Evolutionary conservation across 2,113 vertebrate species (phyloP).

Genomic region (Lathamus discolor): DNA sequence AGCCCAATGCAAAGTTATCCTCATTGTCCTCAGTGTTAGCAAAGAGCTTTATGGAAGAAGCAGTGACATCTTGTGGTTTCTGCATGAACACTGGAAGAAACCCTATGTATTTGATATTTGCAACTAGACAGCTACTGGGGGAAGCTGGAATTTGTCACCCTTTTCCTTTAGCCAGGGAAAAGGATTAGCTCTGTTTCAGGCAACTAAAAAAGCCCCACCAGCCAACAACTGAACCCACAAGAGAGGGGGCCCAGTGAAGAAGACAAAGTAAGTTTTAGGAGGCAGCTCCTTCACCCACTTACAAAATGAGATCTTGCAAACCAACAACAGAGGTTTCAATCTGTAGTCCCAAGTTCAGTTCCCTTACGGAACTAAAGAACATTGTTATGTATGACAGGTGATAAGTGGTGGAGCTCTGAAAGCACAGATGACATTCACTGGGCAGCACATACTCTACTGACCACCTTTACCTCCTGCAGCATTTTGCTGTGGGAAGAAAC

Average conservation of each 20-base stretch:
- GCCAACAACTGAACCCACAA: neutral
- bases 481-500: neutral
- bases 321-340: neutral
- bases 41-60: conserved; percentile 9
- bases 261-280: neutral
- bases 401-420: accelerated
- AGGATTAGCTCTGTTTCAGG: neutral
- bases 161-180: neutral
- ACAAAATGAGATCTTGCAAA: neutral
- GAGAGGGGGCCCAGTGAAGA: neutral
- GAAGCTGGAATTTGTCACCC: neutral
- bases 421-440: neutral
- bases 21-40: neutral
- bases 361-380: neutral
- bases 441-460: neutral
- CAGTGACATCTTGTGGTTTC: conserved; percentile 18
- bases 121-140: neutral
- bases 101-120: neutral
- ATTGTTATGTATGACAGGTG: neutral
- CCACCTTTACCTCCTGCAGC: neutral
- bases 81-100: neutral
- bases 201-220: neutral
- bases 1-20: neutral
- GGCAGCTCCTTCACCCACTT: neutral
- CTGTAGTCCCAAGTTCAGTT: neutral